Evolutionary conservation across 2,888 invertebrate genomes (phyloP).

Genomic region (Pomacea canaliculata): DNA sequence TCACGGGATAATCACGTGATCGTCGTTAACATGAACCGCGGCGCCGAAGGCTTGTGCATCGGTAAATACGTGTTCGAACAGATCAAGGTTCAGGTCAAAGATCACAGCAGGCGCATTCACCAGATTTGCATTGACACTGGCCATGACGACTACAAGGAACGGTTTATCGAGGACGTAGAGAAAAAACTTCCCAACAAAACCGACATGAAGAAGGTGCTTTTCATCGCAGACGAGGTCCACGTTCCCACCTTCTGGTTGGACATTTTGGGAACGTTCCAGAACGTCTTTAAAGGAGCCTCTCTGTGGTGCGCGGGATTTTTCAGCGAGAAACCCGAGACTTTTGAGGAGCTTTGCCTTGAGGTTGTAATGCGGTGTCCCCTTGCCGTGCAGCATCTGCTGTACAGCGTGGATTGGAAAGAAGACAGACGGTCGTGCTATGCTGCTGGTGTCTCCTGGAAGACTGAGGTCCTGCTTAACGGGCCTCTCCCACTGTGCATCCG

Average conservation of each 20-base stretch:
- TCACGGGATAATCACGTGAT: background rate
- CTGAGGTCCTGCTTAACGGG: constrained; percentile 6
- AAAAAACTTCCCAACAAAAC: background rate
- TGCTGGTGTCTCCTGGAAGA: background rate
- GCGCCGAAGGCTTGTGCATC: constrained; percentile 26
- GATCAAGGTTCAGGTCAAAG: no score
- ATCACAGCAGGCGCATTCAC: no score
- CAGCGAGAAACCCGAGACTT: constrained; percentile 21
- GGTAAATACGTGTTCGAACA: constrained; percentile 21
- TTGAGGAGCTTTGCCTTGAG: background rate
- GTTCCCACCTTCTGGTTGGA: constrained; percentile 26
- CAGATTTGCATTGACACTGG: no score
- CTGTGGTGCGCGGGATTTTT: constrained; percentile 35
- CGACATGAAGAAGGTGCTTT: constrained; percentile 9
- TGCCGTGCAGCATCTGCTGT: constrained; percentile 14
- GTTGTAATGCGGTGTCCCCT: constrained; percentile 6
- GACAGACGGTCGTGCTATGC: background rate
- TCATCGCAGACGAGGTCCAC: constrained; percentile 33
- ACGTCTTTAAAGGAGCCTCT: constrained; percentile 9
- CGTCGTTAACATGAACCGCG: constrained; percentile 35
- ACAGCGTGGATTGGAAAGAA: constrained; percentile 19
- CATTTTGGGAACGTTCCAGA: constrained; percentile 8
- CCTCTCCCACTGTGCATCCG: constrained; percentile 8
- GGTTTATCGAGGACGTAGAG: no score
- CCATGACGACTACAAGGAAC: no score